phyloP scores from a whole-genome alignment of 1,140 invertebrate genomes.

The Solenopsis fugax region DNA sequence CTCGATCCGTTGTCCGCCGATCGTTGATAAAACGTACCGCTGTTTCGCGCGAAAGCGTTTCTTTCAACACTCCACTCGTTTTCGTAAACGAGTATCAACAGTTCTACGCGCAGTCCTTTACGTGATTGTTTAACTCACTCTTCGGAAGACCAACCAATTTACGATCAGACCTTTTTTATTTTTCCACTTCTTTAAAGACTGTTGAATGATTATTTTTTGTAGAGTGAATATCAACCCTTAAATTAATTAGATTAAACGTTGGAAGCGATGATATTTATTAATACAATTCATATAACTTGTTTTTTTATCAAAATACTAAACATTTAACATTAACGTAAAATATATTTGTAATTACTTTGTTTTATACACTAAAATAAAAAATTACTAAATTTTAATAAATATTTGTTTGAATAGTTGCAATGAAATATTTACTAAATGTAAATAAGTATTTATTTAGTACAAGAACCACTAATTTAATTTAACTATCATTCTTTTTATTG shows the following conservation, averaged over 20 bases:
- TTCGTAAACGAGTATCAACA: neutral
- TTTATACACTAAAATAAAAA: neutral
- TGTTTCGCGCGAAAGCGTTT: slow-evolving; percentile 13
- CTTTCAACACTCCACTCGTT: slow-evolving; percentile 4
- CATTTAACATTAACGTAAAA: neutral
- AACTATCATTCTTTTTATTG: too few species aligned
- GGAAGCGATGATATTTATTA: neutral
- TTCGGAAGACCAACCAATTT: neutral
- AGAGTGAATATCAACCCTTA: neutral
- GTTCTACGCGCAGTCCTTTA: neutral
- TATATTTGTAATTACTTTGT: neutral
- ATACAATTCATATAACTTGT: neutral
- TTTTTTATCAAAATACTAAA: neutral
- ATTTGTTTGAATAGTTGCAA: too few species aligned
- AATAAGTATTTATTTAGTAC: too few species aligned
- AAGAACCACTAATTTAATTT: too few species aligned
- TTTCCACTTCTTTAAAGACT: neutral
- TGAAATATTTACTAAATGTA: too few species aligned
- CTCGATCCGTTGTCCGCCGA: slow-evolving; percentile 13
- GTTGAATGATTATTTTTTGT: neutral
- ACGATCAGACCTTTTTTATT: neutral
- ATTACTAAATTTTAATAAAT: too few species aligned
- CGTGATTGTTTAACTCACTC: neutral
- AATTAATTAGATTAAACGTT: neutral
- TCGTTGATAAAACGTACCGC: slow-evolving; percentile 29